Percentiles rank a stretch among this genome's conserved stretches.
These are phyloP conservation scores for Buphagus erythrorhynchus DNA, from an alignment of 2,797 vertebrate species.

Conservation along the genomic window DNA sequence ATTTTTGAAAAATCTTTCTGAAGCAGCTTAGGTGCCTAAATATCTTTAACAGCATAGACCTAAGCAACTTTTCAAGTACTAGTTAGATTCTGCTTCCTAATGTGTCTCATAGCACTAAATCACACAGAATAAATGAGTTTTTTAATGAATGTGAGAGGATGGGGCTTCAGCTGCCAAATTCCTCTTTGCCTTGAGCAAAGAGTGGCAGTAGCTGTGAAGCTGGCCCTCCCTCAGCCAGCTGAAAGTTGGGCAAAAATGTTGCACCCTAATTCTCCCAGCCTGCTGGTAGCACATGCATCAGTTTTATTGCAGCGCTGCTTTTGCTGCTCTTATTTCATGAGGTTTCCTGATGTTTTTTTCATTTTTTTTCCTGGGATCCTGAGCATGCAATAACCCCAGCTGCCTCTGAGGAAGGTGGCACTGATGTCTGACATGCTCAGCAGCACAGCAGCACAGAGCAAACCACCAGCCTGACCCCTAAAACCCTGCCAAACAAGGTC, in stretches of 20 bases:
- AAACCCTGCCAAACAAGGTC: not conserved
- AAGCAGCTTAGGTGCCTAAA: constrained; percentile 41
- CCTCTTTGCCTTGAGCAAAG: not conserved
- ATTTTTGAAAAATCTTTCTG: constrained; percentile 58
- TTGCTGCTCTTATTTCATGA: not conserved
- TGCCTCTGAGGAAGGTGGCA: not conserved
- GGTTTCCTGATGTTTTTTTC: not conserved
- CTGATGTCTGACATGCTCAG: fast-evolving
- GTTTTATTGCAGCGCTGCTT: not conserved
- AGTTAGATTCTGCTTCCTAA: constrained; percentile 48
- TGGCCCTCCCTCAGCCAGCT: not conserved
- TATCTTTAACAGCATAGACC: constrained; percentile 48
- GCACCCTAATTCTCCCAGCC: not conserved
- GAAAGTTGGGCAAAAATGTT: not conserved
- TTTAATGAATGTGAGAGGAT: constrained; percentile 41
- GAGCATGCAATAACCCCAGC: not conserved
- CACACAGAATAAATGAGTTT: constrained; percentile 8
- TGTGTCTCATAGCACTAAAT: constrained; percentile 46
- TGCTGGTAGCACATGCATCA: not conserved
- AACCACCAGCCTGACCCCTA: not conserved
- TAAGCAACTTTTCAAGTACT: constrained; percentile 57
- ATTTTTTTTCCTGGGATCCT: not conserved
- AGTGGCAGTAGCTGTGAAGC: not conserved
- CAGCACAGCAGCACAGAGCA: not conserved
- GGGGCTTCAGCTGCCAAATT: constrained; percentile 30